Conservation (phyloP, 2,797 vertebrate genomes). For the Lates japonicus region DNA sequence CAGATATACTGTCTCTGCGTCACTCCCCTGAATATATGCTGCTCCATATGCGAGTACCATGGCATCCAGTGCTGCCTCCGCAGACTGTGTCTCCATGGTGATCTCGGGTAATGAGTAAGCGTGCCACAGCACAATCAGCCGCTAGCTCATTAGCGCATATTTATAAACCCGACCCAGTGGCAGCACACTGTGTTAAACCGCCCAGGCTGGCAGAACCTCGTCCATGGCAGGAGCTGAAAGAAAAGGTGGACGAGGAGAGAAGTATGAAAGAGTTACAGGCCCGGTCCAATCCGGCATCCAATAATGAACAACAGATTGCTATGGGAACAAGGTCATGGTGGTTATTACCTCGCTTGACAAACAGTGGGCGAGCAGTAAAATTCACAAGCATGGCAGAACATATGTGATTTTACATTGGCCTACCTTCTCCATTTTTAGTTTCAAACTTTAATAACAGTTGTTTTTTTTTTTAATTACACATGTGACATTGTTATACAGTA, state of each 20-base stretch:
- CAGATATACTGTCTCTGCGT: slow-evolving; percentile 18
- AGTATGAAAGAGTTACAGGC: slow-evolving; percentile 45
- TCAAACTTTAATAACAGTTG: slow-evolving; percentile 52
- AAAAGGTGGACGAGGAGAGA: slow-evolving; percentile 24
- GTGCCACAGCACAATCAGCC: slow-evolving; percentile 71
- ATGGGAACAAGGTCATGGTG: slow-evolving; percentile 71
- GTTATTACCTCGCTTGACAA: slow-evolving; percentile 72
- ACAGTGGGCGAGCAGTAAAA: slow-evolving; percentile 52
- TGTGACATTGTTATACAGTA: background rate
- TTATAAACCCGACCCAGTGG: slow-evolving; percentile 72
- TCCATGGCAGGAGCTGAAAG: slow-evolving; percentile 59
- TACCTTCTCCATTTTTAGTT: slow-evolving; percentile 20
- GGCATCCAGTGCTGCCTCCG: slow-evolving; percentile 57
- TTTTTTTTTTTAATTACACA: slow-evolving; percentile 28
- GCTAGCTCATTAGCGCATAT: slow-evolving; percentile 76
- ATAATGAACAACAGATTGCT: slow-evolving; percentile 75
- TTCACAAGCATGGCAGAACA: slow-evolving; percentile 38
- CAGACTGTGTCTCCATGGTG: slow-evolving; percentile 70
- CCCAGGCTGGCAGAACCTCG: slow-evolving; percentile 58
- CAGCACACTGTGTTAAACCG: slow-evolving; percentile 48
- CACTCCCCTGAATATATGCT: slow-evolving; percentile 40
- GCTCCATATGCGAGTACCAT: slow-evolving; percentile 47
- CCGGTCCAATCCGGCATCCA: slow-evolving; percentile 50
- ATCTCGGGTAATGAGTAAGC: slow-evolving; percentile 68
- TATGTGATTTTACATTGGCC: slow-evolving; percentile 45